phyloP scores from a whole-genome alignment of 2,888 invertebrate species.

The Amphipoea oculea region DNA sequence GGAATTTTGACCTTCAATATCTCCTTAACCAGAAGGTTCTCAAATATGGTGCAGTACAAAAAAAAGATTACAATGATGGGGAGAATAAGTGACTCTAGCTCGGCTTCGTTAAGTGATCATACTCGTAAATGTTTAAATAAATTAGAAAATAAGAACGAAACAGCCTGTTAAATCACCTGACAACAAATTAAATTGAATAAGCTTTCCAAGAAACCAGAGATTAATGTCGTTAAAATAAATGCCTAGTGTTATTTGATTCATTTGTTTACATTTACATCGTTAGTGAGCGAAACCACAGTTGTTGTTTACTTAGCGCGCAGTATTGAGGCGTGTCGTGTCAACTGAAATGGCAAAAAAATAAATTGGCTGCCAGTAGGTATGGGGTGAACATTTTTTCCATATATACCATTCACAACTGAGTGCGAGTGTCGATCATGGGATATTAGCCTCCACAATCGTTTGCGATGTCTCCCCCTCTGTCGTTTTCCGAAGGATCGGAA shows the following conservation, averaged over 20 bases:
- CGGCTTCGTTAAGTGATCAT: neutral
- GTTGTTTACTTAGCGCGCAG: conserved; percentile 36
- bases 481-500: conserved; percentile 42
- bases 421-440: conserved; percentile 62
- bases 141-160: neutral
- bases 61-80: neutral
- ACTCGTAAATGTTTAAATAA: neutral
- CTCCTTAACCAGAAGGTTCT: neutral
- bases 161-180: neutral
- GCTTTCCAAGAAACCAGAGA: conserved; percentile 1
- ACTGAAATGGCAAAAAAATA: conserved; percentile 58
- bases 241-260: conserved; percentile 12
- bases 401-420: conserved; percentile 50
- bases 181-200: neutral
- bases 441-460: conserved; percentile 64
- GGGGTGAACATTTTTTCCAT: conserved; percentile 57
- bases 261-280: conserved; percentile 28
- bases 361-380: conserved; percentile 52
- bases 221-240: conserved; percentile 13
- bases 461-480: conserved; percentile 51
- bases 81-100: neutral
- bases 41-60: neutral
- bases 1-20: neutral
- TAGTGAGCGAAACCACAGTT: conserved; percentile 22
- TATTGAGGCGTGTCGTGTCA: conserved; percentile 26